Evolutionary conservation across 1,140 invertebrate genomes (phyloP), one percentile per base, ranked within the genome.

Genomic region (Rhagoletis pomonella): DNA sequence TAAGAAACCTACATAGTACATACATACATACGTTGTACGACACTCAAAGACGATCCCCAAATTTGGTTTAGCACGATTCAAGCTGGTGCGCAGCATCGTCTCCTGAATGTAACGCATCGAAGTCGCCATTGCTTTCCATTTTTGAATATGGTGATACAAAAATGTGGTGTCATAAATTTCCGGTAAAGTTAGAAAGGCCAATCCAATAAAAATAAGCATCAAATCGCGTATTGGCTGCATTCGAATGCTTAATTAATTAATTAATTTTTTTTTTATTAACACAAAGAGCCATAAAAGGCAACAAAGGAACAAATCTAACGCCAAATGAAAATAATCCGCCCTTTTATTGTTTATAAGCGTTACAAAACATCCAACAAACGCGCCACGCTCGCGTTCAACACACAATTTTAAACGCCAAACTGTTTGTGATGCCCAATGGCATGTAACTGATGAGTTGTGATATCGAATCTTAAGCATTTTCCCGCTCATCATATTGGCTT

Each of bases 31-130:
- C 91, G 90, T 90, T 84, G 91, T 91, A 59, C 91, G 91, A 55
- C 91, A 92, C 86, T 92, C 90, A n/a, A 92, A 92, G 67, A 92
- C 90, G 39, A 92, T 92, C 1, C 91, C 91, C 44, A 90, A 89
- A 73, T 92, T 92, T 0, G 92, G 91, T 73, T 90, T 89, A 0
- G 91, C 91, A 10, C 91, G 90, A 64, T 92, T 90, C 62, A 92
- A 86, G 29, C 91, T 92, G 10, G 89, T 92, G 0, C 90, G 69
- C 0, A 92, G 89, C 91, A 92, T 92, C 0, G 87, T 89, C 87
- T 92, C 91, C 89, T 92, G 91, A 29, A 92, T 69, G 44, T 89
- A 89, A 0, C 91, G 90, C 44, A 92, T 90, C 29, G 90, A 89
- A 85, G 89, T 91, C 88, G 88, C 88, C 88, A 92, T 84, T 5